phyloP scores from a whole-genome alignment of 1,140 invertebrate genomes.

The Drosophila gunungcola region DNA sequence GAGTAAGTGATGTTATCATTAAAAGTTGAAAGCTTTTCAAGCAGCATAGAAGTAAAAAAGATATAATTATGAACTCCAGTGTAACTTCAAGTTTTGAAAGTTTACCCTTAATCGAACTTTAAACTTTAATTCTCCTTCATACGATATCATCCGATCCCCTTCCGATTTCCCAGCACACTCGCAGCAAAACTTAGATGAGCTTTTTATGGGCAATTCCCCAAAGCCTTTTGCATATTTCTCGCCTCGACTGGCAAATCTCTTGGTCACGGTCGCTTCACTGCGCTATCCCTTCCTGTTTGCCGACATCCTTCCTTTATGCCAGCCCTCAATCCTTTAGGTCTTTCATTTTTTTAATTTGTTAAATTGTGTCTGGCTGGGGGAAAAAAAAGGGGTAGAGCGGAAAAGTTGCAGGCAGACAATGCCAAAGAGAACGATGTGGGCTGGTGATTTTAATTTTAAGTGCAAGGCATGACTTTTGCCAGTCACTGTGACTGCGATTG shows the following conservation, averaged over 20 bases:
- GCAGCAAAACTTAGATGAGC: constrained; percentile 38
- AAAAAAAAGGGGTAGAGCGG: neutral
- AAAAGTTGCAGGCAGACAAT: constrained; percentile 43
- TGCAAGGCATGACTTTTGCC: constrained; percentile 56
- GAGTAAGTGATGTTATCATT: constrained; percentile 18
- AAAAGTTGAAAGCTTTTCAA: neutral
- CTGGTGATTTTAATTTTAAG: constrained; percentile 62
- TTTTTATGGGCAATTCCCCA: constrained; percentile 43
- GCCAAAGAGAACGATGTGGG: constrained; percentile 15
- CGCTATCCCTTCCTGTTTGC: constrained; percentile 58
- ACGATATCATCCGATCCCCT: constrained; percentile 3
- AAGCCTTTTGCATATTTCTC: constrained; percentile 53
- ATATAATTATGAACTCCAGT: neutral
- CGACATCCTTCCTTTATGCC: constrained; percentile 26
- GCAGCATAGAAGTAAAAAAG: neutral
- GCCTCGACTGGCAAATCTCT: constrained; percentile 45
- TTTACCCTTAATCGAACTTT: constrained; percentile 26
- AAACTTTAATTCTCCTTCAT: constrained; percentile 7
- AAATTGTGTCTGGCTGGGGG: constrained; percentile 65
- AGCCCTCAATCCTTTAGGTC: constrained; percentile 38
- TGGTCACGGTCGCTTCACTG: constrained; percentile 55
- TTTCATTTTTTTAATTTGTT: constrained; percentile 74
- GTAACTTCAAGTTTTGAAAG: neutral
- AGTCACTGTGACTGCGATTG: constrained; percentile 46
- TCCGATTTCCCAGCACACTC: constrained; percentile 5